These are phyloP conservation scores for Trachelus iudaicus DNA, from an alignment of 2,888 invertebrate species.

Conservation along the genomic window DNA sequence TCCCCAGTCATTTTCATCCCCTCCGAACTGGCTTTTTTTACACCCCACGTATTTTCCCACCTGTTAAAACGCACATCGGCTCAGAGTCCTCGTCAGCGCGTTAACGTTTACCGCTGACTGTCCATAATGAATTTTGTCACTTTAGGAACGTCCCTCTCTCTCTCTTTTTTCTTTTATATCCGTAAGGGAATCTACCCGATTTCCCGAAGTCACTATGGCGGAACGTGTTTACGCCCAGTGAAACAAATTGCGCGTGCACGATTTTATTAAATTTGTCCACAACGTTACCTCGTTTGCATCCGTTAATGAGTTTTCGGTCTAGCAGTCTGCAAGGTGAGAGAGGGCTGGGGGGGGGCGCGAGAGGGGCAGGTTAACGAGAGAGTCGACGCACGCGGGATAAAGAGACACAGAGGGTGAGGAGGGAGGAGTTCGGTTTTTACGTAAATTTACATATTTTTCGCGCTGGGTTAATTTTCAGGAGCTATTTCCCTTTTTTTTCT, in stretches of 20 bases:
- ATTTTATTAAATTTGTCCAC: constrained; percentile 65
- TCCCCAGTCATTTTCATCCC: not conserved
- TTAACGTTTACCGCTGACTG: not conserved
- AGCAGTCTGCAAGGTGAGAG: constrained; percentile 32
- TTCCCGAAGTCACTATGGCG: not conserved
- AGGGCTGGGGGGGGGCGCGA: constrained; percentile 9
- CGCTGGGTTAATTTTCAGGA: constrained; percentile 46
- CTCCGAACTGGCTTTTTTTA: not conserved
- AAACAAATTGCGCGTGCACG: constrained; percentile 62
- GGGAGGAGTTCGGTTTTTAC: constrained; percentile 40
- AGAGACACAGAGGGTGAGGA: constrained; percentile 6
- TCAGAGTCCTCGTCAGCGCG: not conserved
- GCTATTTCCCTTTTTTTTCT: constrained; percentile 14
- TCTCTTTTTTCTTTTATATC: constrained; percentile 3
- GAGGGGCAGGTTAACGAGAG: constrained; percentile 2
- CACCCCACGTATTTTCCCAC: not conserved
- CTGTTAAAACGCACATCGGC: not conserved
- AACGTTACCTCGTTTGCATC: constrained; percentile 63
- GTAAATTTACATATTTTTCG: constrained; percentile 60
- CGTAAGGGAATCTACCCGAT: not conserved
- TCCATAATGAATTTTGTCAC: not conserved
- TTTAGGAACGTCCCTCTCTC: not conserved
- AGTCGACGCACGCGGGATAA: not conserved
- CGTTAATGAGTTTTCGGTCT: constrained; percentile 62
- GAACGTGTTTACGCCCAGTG: constrained; percentile 51